phyloP scores from a whole-genome alignment of 2,797 vertebrate genomes.

The Nothura maculosa region DNA sequence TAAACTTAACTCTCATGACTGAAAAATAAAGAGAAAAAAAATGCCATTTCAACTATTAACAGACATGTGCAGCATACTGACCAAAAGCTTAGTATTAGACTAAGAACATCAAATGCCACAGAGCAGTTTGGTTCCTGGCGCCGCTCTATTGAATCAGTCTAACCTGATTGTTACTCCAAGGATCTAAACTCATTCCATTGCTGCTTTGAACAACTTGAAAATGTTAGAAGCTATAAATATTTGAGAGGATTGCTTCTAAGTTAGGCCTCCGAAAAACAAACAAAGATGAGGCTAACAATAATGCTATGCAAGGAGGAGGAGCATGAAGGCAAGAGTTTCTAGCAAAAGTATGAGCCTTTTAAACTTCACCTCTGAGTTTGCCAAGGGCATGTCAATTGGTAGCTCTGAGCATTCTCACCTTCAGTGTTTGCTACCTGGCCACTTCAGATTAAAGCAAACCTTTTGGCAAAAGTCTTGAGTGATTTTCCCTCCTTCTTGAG shows the following conservation, averaged over 20 bases:
- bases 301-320: background rate
- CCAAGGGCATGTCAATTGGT: background rate
- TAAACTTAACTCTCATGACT: background rate
- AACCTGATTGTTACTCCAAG: background rate
- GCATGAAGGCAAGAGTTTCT: background rate
- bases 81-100: background rate
- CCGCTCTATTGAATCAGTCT: background rate
- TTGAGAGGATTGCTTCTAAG: background rate
- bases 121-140: background rate
- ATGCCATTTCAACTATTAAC: background rate
- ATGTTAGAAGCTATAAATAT: background rate
- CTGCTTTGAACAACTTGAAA: background rate
- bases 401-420: background rate
- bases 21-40: background rate
- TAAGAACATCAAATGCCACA: background rate
- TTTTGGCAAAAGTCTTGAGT: background rate
- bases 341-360: background rate
- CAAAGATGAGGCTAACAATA: background rate
- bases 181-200: background rate
- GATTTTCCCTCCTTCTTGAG: background rate
- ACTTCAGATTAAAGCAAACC: background rate
- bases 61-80: background rate
- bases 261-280: constrained; percentile 16
- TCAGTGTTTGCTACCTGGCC: background rate
- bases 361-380: background rate